Percentiles rank a stretch among this genome's conserved stretches.
Conservation (phyloP, 2,113 vertebrate genomes). For the Pseudorhombus dupliciocellatus region DNA sequence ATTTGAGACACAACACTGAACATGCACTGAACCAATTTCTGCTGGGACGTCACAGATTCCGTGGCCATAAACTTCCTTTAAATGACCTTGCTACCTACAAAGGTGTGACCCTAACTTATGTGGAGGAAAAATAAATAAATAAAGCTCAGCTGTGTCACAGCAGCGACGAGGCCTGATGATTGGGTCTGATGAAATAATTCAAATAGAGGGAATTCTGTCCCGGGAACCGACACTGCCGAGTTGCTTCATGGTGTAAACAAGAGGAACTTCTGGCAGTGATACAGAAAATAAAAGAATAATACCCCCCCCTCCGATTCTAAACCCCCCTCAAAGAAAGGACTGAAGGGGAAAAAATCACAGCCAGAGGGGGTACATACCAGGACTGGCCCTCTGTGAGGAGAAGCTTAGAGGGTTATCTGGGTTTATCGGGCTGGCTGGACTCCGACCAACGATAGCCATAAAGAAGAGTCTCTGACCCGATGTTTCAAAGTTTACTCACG, state of each 20-base stretch:
- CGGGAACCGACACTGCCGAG: background rate
- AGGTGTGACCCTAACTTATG: background rate
- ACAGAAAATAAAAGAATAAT: slow-evolving; percentile 8
- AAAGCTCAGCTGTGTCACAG: background rate
- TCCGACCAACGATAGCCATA: slow-evolving; percentile 44
- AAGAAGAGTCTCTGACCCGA: slow-evolving; percentile 26
- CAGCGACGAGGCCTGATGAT: background rate
- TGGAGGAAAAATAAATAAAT: background rate
- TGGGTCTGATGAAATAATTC: background rate
- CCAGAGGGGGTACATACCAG: slow-evolving; percentile 42
- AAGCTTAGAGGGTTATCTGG: slow-evolving; percentile 52
- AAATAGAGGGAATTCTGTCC: background rate
- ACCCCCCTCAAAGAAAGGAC: slow-evolving; percentile 27
- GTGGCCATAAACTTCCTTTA: background rate
- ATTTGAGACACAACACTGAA: background rate
- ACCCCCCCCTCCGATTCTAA: background rate
- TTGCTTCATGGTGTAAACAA: slow-evolving; percentile 17
- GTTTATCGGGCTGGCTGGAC: slow-evolving; percentile 55
- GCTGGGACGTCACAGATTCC: background rate
- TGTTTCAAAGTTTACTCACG: slow-evolving; percentile 46
- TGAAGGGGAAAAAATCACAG: slow-evolving; percentile 52
- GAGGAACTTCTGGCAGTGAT: background rate
- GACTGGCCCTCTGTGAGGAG: slow-evolving; percentile 6
- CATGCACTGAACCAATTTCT: background rate
- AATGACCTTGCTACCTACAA: background rate